Evolutionary conservation across 2,888 invertebrate genomes (phyloP).

Genomic region (Phaonia tiefii): DNA sequence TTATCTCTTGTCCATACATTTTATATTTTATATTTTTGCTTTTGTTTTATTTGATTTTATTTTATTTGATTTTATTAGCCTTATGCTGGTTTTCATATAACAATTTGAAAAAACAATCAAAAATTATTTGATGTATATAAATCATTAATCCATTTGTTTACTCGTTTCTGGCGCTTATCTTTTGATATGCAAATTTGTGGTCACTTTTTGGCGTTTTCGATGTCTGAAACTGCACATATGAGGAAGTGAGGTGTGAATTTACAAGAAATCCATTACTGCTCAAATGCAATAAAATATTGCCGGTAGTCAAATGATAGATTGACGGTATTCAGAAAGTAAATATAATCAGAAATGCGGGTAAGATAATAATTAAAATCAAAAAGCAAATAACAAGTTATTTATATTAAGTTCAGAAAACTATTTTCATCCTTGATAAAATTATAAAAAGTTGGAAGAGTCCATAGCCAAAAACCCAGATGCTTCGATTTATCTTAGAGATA

Average conservation of each 20-base stretch:
- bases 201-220: background rate
- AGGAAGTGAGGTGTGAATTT: background rate
- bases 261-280: background rate
- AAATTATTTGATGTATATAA: background rate
- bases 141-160: background rate
- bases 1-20: slow-evolving; percentile 8
- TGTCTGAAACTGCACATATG: background rate
- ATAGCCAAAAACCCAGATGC: too few species aligned
- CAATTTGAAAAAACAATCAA: slow-evolving; percentile 7
- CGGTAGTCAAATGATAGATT: too few species aligned
- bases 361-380: too few species aligned
- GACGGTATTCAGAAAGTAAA: too few species aligned
- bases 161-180: slow-evolving; percentile 3
- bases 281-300: too few species aligned
- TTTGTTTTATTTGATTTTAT: background rate
- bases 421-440: too few species aligned
- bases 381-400: too few species aligned
- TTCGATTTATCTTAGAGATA: too few species aligned
- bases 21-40: too few species aligned
- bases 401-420: too few species aligned
- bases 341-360: too few species aligned
- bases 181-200: slow-evolving; percentile 9
- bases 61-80: background rate
- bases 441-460: too few species aligned
- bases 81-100: slow-evolving; percentile 11